phyloP scores from a whole-genome alignment of 30 jellyfish, hydroid and myxozoan species.

The Pelagia noctiluca region DNA sequence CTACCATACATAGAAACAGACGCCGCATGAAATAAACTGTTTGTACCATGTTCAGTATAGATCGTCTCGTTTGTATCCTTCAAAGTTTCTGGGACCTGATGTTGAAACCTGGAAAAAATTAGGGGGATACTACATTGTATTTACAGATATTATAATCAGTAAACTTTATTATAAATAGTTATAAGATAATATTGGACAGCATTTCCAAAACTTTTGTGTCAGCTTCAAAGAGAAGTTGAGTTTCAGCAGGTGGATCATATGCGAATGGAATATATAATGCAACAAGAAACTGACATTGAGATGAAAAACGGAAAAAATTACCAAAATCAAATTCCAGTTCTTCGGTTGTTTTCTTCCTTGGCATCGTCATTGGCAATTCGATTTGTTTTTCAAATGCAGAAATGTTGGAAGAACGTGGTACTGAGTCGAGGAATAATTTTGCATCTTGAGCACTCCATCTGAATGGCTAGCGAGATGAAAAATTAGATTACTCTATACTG shows the following conservation, averaged over 20 bases:
- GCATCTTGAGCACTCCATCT: not conserved
- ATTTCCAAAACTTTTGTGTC: not conserved
- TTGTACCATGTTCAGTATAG: no score
- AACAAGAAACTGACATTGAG: not conserved
- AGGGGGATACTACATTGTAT: constrained; percentile 1
- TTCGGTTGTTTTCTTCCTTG: not conserved
- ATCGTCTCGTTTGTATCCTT: no score
- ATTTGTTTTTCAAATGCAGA: not conserved
- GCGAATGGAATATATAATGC: not conserved
- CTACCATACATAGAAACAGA: no score
- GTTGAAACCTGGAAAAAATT: no score
- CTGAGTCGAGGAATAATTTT: not conserved
- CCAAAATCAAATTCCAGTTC: not conserved
- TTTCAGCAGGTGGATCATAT: not conserved
- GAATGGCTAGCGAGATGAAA: not conserved
- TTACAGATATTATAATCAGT: no score
- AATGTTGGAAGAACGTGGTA: not conserved
- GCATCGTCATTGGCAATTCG: not conserved
- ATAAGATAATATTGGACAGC: not conserved
- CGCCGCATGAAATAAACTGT: no score
- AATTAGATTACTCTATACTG: not conserved
- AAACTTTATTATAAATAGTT: no score
- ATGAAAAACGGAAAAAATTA: not conserved
- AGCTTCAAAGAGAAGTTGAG: not conserved
- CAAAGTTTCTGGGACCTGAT: no score